These are phyloP conservation scores for Ceyx erithaca DNA, from an alignment of 2,797 vertebrate species.

Conservation along the genomic window DNA sequence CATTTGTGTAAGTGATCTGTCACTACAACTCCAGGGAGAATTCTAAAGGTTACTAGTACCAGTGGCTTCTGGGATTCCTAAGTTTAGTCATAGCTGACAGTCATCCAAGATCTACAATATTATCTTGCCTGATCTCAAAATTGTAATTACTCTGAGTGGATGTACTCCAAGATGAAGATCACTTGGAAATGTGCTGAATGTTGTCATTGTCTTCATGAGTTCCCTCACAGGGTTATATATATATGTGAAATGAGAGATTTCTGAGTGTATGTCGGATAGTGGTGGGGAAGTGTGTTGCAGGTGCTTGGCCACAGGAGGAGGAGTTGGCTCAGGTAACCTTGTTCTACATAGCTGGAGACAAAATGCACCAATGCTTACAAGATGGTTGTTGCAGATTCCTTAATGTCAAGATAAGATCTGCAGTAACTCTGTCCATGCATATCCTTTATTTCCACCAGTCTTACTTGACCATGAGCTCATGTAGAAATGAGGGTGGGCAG, in stretches of 20 bases:
- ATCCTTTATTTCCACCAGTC: not conserved
- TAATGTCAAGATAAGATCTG: not conserved
- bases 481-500: not conserved
- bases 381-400: not conserved
- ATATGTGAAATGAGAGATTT: not conserved
- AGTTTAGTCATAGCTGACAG: slow-evolving; percentile 23
- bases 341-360: not conserved
- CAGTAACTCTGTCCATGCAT: not conserved
- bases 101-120: not conserved
- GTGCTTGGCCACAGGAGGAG: not conserved
- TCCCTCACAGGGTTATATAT: not conserved
- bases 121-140: not conserved
- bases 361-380: not conserved
- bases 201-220: not conserved
- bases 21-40: not conserved
- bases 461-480: not conserved
- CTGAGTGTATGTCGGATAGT: not conserved
- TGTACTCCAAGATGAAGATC: not conserved
- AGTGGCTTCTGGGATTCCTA: slow-evolving; percentile 18
- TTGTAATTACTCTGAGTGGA: not conserved
- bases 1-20: not conserved
- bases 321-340: not conserved
- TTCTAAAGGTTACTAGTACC: slow-evolving; percentile 22
- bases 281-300: not conserved
- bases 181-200: not conserved